These are phyloP conservation scores for Amphilophus citrinellus DNA, from an alignment of 2,113 vertebrate species.

Conservation along the genomic window DNA sequence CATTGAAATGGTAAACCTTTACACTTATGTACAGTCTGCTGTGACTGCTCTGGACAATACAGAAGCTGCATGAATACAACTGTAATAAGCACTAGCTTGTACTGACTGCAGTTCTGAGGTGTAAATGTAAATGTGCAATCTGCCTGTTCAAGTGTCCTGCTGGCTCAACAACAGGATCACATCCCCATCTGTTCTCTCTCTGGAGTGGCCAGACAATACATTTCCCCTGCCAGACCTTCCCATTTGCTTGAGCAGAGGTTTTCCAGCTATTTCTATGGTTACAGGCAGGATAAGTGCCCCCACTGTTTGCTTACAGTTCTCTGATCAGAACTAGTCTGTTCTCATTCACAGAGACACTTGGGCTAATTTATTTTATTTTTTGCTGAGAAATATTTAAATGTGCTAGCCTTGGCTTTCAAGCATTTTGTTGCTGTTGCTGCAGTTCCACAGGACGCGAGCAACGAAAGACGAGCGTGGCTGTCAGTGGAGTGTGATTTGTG, in stretches of 20 bases:
- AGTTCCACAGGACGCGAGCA: slow-evolving; percentile 53
- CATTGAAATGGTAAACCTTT: slow-evolving; percentile 6
- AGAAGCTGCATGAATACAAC: slow-evolving; percentile 19
- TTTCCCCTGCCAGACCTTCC: slow-evolving; percentile 65
- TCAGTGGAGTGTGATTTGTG: slow-evolving; percentile 76
- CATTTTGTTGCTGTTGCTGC: slow-evolving; percentile 60
- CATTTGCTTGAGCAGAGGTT: slow-evolving; percentile 67
- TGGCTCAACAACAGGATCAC: slow-evolving; percentile 88
- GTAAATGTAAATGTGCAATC: slow-evolving; percentile 91
- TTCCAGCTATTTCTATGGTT: slow-evolving; percentile 65
- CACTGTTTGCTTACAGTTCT: slow-evolving; percentile 51
- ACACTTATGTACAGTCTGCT: slow-evolving; percentile 14
- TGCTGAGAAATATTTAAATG: slow-evolving; percentile 67
- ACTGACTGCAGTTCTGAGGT: slow-evolving; percentile 76
- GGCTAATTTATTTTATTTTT: slow-evolving; percentile 13
- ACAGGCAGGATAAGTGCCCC: slow-evolving; percentile 51
- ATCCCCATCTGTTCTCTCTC: slow-evolving; percentile 90
- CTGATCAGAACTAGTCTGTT: slow-evolving; percentile 42
- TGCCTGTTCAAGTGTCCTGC: slow-evolving; percentile 87
- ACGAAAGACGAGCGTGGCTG: slow-evolving; percentile 59
- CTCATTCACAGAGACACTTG: slow-evolving; percentile 43
- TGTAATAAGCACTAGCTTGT: slow-evolving; percentile 35
- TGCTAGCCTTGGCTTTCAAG: slow-evolving; percentile 47
- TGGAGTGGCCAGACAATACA: slow-evolving; percentile 81
- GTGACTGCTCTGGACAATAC: background rate